A percentile compares a stretch with the other conserved stretches of the same genome.
Evolutionary conservation across 2,888 invertebrate species (phyloP).

Genomic region (Drosophila melanocephala): DNA sequence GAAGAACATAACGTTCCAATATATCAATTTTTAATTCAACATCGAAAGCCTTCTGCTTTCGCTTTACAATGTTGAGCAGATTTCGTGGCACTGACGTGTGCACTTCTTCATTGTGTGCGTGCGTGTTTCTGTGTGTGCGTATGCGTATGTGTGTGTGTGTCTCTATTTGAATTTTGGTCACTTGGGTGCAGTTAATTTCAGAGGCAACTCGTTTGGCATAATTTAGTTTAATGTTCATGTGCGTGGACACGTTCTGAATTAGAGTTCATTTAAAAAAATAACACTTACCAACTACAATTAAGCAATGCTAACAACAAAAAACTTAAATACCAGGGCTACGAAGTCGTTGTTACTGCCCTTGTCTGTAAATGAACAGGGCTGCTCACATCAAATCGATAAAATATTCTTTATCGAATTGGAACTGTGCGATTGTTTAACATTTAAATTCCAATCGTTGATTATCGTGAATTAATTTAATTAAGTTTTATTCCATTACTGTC

Average conservation of each 20-base stretch:
- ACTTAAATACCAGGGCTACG: conserved; percentile 59
- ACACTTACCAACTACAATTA: conserved; percentile 67
- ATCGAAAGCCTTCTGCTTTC: conserved; percentile 1
- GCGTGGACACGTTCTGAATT: neutral
- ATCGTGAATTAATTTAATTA: no score
- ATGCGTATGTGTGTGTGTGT: conserved; percentile 22
- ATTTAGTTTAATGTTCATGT: neutral
- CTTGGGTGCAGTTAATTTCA: neutral
- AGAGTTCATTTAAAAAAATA: conserved; percentile 2
- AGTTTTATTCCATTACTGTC: neutral
- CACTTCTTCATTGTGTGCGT: conserved; percentile 58
- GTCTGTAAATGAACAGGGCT: conserved; percentile 18
- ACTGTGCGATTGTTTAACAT: conserved; percentile 2
- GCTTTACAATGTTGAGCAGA: conserved; percentile 33
- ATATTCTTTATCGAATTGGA: neutral
- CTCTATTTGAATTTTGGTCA: conserved; percentile 2
- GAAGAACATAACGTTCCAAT: conserved; percentile 15
- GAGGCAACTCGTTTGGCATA: neutral
- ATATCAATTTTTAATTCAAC: neutral
- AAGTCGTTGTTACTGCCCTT: conserved; percentile 46
- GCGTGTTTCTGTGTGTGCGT: conserved; percentile 18
- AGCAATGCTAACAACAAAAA: conserved; percentile 69
- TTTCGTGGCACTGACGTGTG: conserved; percentile 77
- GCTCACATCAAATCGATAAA: conserved; percentile 12
- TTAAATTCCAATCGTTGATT: neutral